These are phyloP conservation scores for Scomberomorus guttatus DNA, from an alignment of 2,797 vertebrate genomes.

Conservation along the genomic window DNA sequence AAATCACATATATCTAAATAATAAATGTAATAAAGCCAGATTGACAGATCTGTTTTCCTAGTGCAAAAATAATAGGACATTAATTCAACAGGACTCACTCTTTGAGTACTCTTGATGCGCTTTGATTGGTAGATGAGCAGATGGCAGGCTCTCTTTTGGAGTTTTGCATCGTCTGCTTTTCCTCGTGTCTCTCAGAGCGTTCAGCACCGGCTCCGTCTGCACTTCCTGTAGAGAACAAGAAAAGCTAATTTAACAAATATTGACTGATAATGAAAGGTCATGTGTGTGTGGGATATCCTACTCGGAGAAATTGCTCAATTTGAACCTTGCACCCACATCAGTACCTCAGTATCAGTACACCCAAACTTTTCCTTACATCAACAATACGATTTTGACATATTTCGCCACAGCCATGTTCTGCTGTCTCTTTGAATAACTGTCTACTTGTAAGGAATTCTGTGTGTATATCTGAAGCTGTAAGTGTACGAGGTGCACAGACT, in stretches of 20 bases:
- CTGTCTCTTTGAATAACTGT: slow-evolving; percentile 57
- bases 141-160: slow-evolving; percentile 71
- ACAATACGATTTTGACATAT: slow-evolving; percentile 38
- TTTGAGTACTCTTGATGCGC: slow-evolving; percentile 58
- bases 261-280: background rate
- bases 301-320: slow-evolving; percentile 15
- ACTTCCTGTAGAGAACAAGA: slow-evolving; percentile 76
- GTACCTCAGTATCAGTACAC: background rate
- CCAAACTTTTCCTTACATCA: slow-evolving; percentile 22
- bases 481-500: background rate
- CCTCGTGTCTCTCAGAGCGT: slow-evolving; percentile 78
- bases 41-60: background rate
- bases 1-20: background rate
- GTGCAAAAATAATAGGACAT: background rate
- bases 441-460: background rate
- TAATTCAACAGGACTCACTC: slow-evolving; percentile 67
- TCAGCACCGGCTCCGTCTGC: slow-evolving; percentile 83
- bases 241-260: slow-evolving; percentile 15
- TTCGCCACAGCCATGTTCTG: slow-evolving; percentile 43
- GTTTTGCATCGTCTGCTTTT: slow-evolving; percentile 70
- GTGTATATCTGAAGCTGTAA: background rate
- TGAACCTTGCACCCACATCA: slow-evolving; percentile 10
- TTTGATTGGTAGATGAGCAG: slow-evolving; percentile 82
- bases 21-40: background rate
- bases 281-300: background rate